These are phyloP conservation scores for Bombus turneri DNA, from an alignment of 1,140 invertebrate genomes.

Conservation along the genomic window DNA sequence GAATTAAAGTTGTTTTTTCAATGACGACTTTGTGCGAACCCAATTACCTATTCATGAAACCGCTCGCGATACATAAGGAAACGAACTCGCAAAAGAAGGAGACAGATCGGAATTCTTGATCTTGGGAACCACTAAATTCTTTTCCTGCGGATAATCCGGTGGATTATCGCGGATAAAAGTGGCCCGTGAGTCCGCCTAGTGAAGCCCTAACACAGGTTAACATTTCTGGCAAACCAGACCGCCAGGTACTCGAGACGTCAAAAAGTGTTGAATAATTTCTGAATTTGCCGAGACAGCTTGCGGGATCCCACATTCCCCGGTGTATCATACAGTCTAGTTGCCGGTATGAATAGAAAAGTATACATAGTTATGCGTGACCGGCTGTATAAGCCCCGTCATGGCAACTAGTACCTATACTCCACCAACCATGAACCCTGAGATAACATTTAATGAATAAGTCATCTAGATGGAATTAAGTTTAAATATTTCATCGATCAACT, in stretches of 20 bases:
- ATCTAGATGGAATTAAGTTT: slow-evolving; percentile 69
- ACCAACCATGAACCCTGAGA: slow-evolving; percentile 25
- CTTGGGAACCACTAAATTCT: slow-evolving; percentile 38
- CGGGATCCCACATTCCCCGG: neutral
- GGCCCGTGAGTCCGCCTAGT: neutral
- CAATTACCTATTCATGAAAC: slow-evolving; percentile 48
- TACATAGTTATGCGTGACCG: slow-evolving; percentile 4
- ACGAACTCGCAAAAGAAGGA: neutral
- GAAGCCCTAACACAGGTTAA: slow-evolving; percentile 1
- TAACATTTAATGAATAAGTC: slow-evolving; percentile 67
- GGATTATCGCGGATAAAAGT: slow-evolving; percentile 59
- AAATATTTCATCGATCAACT: slow-evolving; percentile 69
- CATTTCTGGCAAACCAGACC: neutral
- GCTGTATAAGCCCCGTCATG: neutral
- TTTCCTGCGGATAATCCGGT: slow-evolving; percentile 23
- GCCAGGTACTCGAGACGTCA: slow-evolving; percentile 26
- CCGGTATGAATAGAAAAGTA: slow-evolving; percentile 19
- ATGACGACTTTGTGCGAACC: neutral
- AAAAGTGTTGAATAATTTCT: slow-evolving; percentile 66
- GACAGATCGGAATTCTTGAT: slow-evolving; percentile 10
- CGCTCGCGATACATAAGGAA: neutral
- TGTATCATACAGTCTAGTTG: slow-evolving; percentile 31
- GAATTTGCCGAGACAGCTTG: slow-evolving; percentile 16
- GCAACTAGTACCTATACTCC: neutral
- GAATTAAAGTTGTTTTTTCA: slow-evolving; percentile 4